Conservation (phyloP, 2,797 vertebrate species). For the Halcyon smyrnensis region DNA sequence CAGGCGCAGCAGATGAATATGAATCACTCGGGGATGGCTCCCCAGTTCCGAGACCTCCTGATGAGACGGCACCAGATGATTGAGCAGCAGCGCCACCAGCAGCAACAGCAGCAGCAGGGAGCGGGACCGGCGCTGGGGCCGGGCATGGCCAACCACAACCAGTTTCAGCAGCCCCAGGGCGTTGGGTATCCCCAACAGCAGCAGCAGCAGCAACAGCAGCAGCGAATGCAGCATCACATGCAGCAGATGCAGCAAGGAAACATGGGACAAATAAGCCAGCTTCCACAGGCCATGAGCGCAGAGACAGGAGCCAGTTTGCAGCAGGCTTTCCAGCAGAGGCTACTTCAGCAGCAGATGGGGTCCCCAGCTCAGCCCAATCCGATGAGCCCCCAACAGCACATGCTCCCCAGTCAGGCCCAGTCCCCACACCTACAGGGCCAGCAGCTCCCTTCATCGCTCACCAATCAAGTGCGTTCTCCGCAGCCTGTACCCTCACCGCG, state of each 20-base stretch:
- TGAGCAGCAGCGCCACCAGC: constrained; percentile 87
- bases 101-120: constrained; percentile 85
- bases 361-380: constrained; percentile 90
- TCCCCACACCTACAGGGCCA: constrained; percentile 93
- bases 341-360: constrained; percentile 91
- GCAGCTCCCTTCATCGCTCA: constrained; percentile 87
- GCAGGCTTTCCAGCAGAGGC: constrained; percentile 90
- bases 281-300: constrained; percentile 81
- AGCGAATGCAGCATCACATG: constrained; percentile 85
- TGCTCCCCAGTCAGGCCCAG: constrained; percentile 86
- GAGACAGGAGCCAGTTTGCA: constrained; percentile 83
- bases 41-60: constrained; percentile 91
- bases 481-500: constrained; percentile 92
- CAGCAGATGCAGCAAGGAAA: constrained; percentile 87
- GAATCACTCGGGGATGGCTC: constrained; percentile 83
- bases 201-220: constrained; percentile 83
- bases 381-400: constrained; percentile 92
- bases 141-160: constrained; percentile 85
- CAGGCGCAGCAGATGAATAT: constrained; percentile 89
- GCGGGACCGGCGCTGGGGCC: constrained; percentile 70
- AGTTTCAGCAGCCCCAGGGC: constrained; percentile 88
- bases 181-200: constrained; percentile 84
- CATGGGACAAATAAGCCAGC: constrained; percentile 87
- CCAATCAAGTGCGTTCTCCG: constrained; percentile 95
- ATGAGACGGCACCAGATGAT: constrained; percentile 89